Conservation (phyloP, 2,113 vertebrate genomes). For the Ameiurus melas region DNA sequence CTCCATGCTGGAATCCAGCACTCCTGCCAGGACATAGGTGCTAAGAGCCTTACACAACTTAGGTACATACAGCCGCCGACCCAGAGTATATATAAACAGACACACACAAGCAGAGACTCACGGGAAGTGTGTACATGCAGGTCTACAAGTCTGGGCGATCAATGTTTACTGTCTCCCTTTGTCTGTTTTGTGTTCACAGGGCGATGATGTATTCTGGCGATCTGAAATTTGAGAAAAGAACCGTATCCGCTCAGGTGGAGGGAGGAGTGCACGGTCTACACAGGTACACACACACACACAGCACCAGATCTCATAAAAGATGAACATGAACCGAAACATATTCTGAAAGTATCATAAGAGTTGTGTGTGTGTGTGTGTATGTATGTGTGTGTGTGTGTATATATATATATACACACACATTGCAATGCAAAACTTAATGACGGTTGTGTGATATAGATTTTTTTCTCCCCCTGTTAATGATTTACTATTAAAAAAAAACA, state of each 20-base stretch:
- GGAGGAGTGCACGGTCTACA: slow-evolving; percentile 95
- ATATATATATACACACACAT: too few species aligned
- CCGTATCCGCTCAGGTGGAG: slow-evolving; percentile 89
- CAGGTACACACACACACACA: slow-evolving; percentile 72
- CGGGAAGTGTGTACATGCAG: not conserved
- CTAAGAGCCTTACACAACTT: slow-evolving; percentile 94
- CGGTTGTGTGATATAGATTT: not conserved
- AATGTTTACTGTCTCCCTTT: not conserved
- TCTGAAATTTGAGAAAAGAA: slow-evolving; percentile 97
- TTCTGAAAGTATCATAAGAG: not conserved
- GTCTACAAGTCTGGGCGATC: not conserved
- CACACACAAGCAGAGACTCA: not conserved
- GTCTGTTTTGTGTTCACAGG: slow-evolving; percentile 62
- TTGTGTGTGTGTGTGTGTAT: too few species aligned
- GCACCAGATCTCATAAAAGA: not conserved
- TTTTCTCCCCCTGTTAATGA: too few species aligned
- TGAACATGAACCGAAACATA: not conserved
- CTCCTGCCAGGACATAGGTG: slow-evolving; percentile 95
- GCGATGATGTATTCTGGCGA: slow-evolving; percentile 99
- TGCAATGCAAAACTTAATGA: not conserved
- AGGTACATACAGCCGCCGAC: slow-evolving; percentile 69
- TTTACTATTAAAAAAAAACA: too few species aligned
- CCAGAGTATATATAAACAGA: slow-evolving; percentile 1
- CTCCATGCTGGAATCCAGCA: slow-evolving; percentile 94
- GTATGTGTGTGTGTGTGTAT: too few species aligned